Evolutionary conservation across 2,888 invertebrate species (phyloP).

Genomic region (Andrena haemorrhoa): DNA sequence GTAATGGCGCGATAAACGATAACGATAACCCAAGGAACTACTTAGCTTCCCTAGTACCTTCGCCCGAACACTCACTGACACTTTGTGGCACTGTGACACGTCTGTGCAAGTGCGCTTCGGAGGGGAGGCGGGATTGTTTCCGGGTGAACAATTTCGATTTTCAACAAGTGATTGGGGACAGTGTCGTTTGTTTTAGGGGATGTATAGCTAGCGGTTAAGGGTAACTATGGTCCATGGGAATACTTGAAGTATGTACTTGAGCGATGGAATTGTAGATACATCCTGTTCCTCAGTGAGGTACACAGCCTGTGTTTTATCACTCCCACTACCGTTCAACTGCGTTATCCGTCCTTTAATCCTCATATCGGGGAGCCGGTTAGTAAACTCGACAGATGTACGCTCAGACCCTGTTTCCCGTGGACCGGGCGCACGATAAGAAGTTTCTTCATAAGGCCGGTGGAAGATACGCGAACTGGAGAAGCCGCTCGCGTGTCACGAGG

Average conservation of each 20-base stretch:
- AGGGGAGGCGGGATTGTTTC: no score
- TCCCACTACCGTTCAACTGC: not conserved
- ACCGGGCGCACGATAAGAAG: slow-evolving; percentile 33
- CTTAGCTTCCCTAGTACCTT: not conserved
- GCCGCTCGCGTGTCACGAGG: slow-evolving; percentile 14
- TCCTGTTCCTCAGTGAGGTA: no score
- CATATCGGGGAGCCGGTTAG: not conserved
- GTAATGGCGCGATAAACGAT: slow-evolving; percentile 11
- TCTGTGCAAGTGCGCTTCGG: no score
- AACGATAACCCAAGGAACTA: slow-evolving; percentile 21
- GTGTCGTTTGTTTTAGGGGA: not conserved
- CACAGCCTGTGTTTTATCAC: not conserved
- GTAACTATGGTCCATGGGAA: not conserved
- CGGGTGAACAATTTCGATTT: no score
- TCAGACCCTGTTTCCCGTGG: not conserved
- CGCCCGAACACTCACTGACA: no score
- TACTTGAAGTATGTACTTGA: not conserved
- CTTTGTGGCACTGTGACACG: no score
- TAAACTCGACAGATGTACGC: not conserved
- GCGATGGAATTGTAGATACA: not conserved
- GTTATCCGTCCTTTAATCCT: not conserved
- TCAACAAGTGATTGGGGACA: not conserved
- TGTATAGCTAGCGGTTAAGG: not conserved
- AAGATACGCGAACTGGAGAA: slow-evolving; percentile 37
- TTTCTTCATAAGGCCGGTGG: slow-evolving; percentile 35